Base-by-base conservation (phyloP, 1,140 invertebrate genomes). In the Heliconius eleuchia region DNA sequence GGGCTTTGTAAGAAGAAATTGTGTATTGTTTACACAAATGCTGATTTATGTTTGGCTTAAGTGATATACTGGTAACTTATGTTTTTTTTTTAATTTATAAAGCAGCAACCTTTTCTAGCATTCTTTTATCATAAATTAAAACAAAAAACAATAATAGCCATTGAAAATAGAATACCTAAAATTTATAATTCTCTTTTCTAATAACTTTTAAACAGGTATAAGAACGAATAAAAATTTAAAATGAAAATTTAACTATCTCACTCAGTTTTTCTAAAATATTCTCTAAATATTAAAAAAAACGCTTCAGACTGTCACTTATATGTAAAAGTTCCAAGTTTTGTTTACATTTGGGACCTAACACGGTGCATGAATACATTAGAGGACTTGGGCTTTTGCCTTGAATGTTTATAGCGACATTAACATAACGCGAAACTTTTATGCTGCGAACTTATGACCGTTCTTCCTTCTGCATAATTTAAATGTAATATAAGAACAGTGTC, bases 351-450 rank as follows among this genome's bases (percentile, higher is more conserved):
- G 79, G 82, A 81, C 82, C 82, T 81, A 80, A 78, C 81, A 37
- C 84, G 75, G 71, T 80, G 82, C 81, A 79, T 79, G 87, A 85
- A 89, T 87, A 85, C 87, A 85, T 89, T 87, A 87, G 79, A 71
- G 82, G 82, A 84, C 83, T 86, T 86, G 85, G 83, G 88, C 83
- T 23, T 57, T 57, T 57, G 88, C 85, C 85, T 87, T 85, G 87
- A 87, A 74, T 86, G 85, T 88, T 88, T 82, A 86, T 87, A 86
- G 82, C 85, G 82, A 86, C 80, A 85, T 88, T 83, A 50, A 75
- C 73, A 71, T 79, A 71, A 75, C 74, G 66, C 73, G 30, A 74
- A 76, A 76, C 60, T 76, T 66, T 66, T 70, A 50, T 46, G 34
- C 60, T 19, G 11, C 37, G 60, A 50, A 71, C 60, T 76, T 34